Base-by-base conservation (phyloP, 2,888 invertebrate species). In the Drosophila leonis region DNA sequence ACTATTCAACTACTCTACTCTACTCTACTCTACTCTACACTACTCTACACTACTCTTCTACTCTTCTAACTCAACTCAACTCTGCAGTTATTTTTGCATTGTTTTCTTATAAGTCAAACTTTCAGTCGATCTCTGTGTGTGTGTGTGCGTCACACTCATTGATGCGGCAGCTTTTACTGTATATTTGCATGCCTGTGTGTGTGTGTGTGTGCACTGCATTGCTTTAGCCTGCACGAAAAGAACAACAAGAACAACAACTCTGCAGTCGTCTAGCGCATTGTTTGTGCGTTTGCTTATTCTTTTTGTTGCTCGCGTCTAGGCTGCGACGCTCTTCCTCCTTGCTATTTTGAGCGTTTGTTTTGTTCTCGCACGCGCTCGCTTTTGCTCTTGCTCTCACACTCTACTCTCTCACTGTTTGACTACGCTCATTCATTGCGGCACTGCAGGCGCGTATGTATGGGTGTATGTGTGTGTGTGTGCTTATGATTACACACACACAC, bases 401-500 rank as follows among this genome's bases (percentile, higher is more conserved):
- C 48, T 48, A 27, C 48, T 39, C 66, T 57, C 59, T 29, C 24
- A 27, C n/a, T n/a, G 33, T 27, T 46, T 46, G 13, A 1, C 51
- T 56, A 31, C 39, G 68, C 78, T 80, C 79, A 80, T 80, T 80
- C 66, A 73, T 60, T 67, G 62, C 56, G 35, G 42, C 66, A 77
- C 65, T 69, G 52, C 48, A 13, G 42, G 42, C 10, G 33, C 29
- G 33, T 48, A 18, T 33, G 37, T 54, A 27, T 48, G n/a, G 15
- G n/a, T n/a, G n/a, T n/a, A n/a, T n/a, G n/a, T n/a, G n/a, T n/a
- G n/a, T n/a, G 48, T 41, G 49, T 59, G 37, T 51, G 69, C 39
- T 42, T 20, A 48, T 52, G 60, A 63, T n/a, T 42, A 35, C 44
- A 66, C 65, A 48, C 46, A 42, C 31, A 65, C 48, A 18, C 4